Base-by-base conservation (phyloP, 2,888 invertebrate genomes). In the Blastobasis lacticolella region DNA sequence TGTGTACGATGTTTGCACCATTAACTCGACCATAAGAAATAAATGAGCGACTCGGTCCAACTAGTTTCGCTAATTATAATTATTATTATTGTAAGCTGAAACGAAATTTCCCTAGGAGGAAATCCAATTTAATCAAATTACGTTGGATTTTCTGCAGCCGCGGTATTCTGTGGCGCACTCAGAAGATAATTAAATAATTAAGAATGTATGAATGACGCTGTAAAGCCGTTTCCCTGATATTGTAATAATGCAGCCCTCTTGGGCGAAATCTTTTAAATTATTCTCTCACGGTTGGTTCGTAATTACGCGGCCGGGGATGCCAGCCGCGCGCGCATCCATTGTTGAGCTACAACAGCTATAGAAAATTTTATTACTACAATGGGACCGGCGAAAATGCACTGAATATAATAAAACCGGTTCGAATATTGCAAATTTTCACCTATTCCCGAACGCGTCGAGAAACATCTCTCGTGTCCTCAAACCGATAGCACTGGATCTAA, bases 121-220 rank as follows among this genome's bases (percentile, higher is more conserved):
- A 80, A 78, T 80, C 75, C 73, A 78, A 78, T 82, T 82, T 78
- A 72, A 80, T 78, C 75, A 79, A 78, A 81, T 81, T 79, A 75
- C 68, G 65, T 62, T 58, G 74, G 73, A 75, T 78, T 81, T 79
- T 78, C 78, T 81, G 75, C 73, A 78, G 73, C 71, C 67, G 67
- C 67, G 69, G 72, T 74, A 69, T 76, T 69, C 71, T 71, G 73
- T 63, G 63, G 74, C 75, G 73, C 71, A 78, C 80, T 81, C 76
- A 67, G 70, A 78, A 82, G 84, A 82, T 85, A 86, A 87, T 87
- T 86, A 85, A 86, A 85, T 86, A 83, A 86, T 87, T 85, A 86
- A 83, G 73, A 84, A 85, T 86, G 83, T 84, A 85, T 86, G 84
- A 86, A 83, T 84, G 80, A 83, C 75, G 81, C 75, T 75, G 79